Evolutionary conservation across 2,113 vertebrate genomes (phyloP).

Genomic region (Vulpes vulpes): DNA sequence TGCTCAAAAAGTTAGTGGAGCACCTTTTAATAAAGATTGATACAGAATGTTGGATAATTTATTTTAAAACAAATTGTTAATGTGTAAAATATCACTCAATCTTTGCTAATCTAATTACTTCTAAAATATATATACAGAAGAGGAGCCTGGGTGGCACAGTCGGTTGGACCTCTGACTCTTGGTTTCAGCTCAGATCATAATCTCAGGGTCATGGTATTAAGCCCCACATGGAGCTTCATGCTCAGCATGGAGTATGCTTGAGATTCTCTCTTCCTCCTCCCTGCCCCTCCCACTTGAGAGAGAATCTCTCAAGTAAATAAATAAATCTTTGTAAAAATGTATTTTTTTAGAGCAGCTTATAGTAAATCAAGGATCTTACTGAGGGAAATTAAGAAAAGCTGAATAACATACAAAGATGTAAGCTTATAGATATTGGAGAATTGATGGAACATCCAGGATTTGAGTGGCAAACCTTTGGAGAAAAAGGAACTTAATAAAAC

Average conservation of each 20-base stretch:
- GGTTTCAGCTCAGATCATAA: background rate
- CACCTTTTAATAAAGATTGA: background rate
- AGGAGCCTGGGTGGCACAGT: background rate
- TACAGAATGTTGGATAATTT: background rate
- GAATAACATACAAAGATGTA: background rate
- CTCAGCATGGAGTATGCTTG: background rate
- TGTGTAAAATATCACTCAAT: background rate
- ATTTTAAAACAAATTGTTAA: constrained; percentile 13
- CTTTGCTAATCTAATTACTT: background rate
- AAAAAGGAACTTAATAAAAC: background rate
- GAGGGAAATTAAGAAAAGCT: background rate
- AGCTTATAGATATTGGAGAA: background rate
- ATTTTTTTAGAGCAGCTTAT: background rate
- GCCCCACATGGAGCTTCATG: background rate
- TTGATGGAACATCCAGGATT: background rate
- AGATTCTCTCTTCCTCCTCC: background rate
- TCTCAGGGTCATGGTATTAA: background rate
- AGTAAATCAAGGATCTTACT: background rate
- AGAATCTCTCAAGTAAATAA: background rate
- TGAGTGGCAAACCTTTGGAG: background rate
- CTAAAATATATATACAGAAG: background rate
- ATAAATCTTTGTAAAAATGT: background rate
- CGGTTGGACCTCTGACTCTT: background rate
- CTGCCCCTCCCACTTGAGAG: background rate
- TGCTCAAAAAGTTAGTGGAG: background rate